phyloP scores from a whole-genome alignment of 23 tunicate species.

The Trididemnum nubilum region DNA sequence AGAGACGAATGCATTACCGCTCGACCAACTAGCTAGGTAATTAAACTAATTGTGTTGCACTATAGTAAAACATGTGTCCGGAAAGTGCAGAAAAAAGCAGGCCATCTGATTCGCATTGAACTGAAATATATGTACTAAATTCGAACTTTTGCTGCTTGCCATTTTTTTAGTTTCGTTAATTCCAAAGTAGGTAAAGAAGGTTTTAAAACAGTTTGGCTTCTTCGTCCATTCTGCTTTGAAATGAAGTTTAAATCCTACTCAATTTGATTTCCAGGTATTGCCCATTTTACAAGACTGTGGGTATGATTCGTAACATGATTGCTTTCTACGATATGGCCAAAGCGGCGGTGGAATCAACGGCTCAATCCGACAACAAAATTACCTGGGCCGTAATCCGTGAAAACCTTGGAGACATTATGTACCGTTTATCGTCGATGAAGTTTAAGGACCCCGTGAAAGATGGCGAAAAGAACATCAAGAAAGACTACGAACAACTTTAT shows the following conservation, averaged over 20 bases:
- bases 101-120: neutral
- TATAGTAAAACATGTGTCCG: too few relatives aligned
- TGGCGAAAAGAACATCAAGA: conserved; percentile 86
- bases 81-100: too few relatives aligned
- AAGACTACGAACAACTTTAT: conserved; percentile 78
- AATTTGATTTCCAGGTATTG: conserved; percentile 84
- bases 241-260: too few relatives aligned
- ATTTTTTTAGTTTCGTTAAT: too few relatives aligned
- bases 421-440: conserved; percentile 89
- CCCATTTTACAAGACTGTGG: conserved; percentile 98
- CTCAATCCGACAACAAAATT: conserved; percentile 94
- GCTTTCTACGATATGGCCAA: conserved; percentile 91
- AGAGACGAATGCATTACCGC: too few relatives aligned
- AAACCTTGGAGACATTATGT: conserved; percentile 82
- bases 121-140: too few relatives aligned
- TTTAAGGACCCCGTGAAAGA: conserved; percentile 97
- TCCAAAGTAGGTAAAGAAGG: too few relatives aligned
- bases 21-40: too few relatives aligned
- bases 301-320: conserved; percentile 91
- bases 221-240: too few relatives aligned
- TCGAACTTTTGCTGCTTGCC: too few relatives aligned
- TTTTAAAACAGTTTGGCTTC: too few relatives aligned
- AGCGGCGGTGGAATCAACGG: conserved; percentile 80
- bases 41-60: too few relatives aligned
- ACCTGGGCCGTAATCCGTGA: conserved; percentile 95